phyloP scores from a whole-genome alignment of 2,888 invertebrate species.

The Mellilla xanthometata region DNA sequence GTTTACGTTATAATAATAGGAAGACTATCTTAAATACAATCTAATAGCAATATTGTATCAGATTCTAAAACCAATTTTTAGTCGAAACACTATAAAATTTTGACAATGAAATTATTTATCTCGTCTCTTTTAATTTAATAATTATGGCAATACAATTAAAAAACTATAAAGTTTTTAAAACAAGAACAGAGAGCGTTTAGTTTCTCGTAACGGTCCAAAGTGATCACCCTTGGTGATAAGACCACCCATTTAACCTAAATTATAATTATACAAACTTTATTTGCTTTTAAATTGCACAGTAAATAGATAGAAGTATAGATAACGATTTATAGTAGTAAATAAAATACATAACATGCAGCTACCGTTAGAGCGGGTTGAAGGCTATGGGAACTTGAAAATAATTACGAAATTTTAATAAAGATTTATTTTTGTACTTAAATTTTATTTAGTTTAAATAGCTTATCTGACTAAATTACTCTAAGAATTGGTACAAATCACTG shows the following conservation, averaged over 20 bases:
- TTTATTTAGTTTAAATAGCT: no score
- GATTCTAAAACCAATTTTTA: neutral
- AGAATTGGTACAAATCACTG: no score
- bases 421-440: neutral
- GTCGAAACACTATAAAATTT: conserved; percentile 12
- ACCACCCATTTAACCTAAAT: conserved; percentile 14
- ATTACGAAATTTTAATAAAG: neutral
- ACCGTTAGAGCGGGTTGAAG: conserved; percentile 6
- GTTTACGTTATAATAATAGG: neutral
- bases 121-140: conserved; percentile 5
- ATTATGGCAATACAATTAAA: conserved; percentile 16
- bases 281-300: conserved; percentile 18
- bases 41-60: no score
- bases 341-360: conserved; percentile 7
- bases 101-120: conserved; percentile 13
- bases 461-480: no score
- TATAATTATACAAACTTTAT: conserved; percentile 12
- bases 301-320: conserved; percentile 8
- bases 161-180: conserved; percentile 9
- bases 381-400: conserved; percentile 4
- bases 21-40: no score
- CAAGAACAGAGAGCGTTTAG: neutral
- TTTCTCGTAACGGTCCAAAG: conserved; percentile 5
- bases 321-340: conserved; percentile 14
- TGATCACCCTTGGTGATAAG: conserved; percentile 13